A percentile compares a stretch with the other conserved stretches of the same genome.
Evolutionary conservation across 2,797 vertebrate genomes (phyloP).

Genomic region (Pangasius macronema): DNA sequence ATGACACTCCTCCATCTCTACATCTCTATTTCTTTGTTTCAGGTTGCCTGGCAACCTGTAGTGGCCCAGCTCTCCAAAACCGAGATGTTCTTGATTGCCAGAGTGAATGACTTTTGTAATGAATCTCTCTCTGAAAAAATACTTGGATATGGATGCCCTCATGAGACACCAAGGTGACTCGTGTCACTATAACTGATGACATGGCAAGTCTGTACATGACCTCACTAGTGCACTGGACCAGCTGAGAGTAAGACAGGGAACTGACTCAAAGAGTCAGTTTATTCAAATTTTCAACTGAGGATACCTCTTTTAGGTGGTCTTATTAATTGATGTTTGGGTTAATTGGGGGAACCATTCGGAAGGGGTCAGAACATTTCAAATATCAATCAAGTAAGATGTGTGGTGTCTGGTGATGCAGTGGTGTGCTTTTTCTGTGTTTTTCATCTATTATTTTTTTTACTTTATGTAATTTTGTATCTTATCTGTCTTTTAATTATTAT

Average conservation of each 20-base stretch:
- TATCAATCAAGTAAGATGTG: neutral
- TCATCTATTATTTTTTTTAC: neutral
- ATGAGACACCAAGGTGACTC: slow-evolving; percentile 41
- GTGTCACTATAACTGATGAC: slow-evolving; percentile 46
- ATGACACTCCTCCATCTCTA: slow-evolving; percentile 55
- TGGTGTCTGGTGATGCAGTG: neutral
- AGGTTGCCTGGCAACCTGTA: slow-evolving; percentile 63
- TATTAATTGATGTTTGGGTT: neutral
- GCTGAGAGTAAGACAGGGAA: neutral
- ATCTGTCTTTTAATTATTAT: no score
- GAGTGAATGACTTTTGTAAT: slow-evolving; percentile 58
- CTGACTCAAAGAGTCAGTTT: neutral
- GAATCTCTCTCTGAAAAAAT: slow-evolving; percentile 43
- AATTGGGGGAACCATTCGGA: neutral
- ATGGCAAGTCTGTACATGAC: slow-evolving; percentile 12
- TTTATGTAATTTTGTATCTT: neutral
- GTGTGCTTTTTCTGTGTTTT: neutral
- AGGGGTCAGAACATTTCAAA: neutral
- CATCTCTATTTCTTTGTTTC: slow-evolving; percentile 52
- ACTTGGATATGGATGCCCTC: slow-evolving; percentile 28
- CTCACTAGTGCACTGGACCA: neutral
- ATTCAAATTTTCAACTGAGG: neutral
- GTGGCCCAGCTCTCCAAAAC: slow-evolving; percentile 57
- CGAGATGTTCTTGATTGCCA: slow-evolving; percentile 59
- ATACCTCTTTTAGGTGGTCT: neutral